These are phyloP conservation scores for Chymomyza amoena DNA, from an alignment of 2,888 invertebrate species.

Conservation along the genomic window DNA sequence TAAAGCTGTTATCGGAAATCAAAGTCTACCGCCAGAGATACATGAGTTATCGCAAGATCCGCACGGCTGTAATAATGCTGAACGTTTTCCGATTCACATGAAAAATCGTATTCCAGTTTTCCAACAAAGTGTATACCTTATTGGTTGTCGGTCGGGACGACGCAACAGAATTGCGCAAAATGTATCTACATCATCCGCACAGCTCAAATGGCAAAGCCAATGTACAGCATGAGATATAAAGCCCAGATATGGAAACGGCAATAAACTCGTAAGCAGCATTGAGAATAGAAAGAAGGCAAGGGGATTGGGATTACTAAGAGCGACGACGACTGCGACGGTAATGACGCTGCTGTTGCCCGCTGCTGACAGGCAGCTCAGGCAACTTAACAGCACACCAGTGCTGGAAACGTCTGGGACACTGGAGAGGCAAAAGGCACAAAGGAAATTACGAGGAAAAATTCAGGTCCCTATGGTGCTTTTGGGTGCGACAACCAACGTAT, in stretches of 20 bases:
- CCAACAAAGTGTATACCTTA: not conserved
- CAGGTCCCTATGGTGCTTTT: slow-evolving; percentile 72
- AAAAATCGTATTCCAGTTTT: not conserved
- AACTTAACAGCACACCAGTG: slow-evolving; percentile 1
- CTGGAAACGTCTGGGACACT: slow-evolving; percentile 42
- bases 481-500: slow-evolving; percentile 63
- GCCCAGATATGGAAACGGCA: slow-evolving; percentile 71
- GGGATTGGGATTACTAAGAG: slow-evolving; percentile 63
- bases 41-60: not conserved
- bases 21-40: not conserved
- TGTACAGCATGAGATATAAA: slow-evolving; percentile 53
- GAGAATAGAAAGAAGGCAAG: slow-evolving; percentile 47
- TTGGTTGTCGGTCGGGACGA: not conserved
- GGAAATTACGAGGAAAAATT: slow-evolving; percentile 71
- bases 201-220: slow-evolving; percentile 6
- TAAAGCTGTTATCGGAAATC: not conserved
- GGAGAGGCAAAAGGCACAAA: slow-evolving; percentile 47
- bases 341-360: slow-evolving; percentile 18
- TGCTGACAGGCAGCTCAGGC: slow-evolving; percentile 1
- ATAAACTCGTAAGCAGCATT: slow-evolving; percentile 61
- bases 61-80: not conserved
- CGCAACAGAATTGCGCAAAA: not conserved
- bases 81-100: not conserved
- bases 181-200: not conserved
- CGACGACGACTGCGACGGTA: slow-evolving; percentile 32